Conservation (phyloP, 2,797 vertebrate species). For the Chaetophractus vellerosus region DNA sequence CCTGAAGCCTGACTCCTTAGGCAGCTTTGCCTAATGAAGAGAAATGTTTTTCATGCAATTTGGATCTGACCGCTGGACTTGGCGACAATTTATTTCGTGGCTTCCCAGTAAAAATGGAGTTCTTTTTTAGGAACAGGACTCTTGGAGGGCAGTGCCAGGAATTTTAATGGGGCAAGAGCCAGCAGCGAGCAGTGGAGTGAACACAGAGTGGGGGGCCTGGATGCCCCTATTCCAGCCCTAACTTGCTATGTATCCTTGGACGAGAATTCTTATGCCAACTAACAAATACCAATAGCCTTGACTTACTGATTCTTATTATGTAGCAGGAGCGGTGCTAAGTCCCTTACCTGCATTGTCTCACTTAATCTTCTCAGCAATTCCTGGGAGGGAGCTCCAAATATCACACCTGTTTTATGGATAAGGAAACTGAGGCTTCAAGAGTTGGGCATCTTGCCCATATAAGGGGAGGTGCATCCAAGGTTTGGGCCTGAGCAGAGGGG, state of each 20-base stretch:
- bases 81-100: constrained; percentile 74
- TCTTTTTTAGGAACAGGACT: constrained; percentile 69
- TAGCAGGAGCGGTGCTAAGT: background rate
- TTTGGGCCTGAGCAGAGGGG: background rate
- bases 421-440: constrained; percentile 17
- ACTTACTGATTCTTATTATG: background rate
- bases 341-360: background rate
- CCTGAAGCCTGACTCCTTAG: background rate
- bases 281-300: background rate
- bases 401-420: background rate
- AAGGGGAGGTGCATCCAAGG: background rate
- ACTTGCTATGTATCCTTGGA: background rate
- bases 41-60: constrained; percentile 66
- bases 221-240: background rate
- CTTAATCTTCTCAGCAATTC: background rate
- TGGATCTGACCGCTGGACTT: constrained; percentile 66
- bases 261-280: background rate
- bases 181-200: background rate
- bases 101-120: constrained; percentile 77
- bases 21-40: constrained; percentile 47
- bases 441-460: background rate
- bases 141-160: constrained; percentile 69
- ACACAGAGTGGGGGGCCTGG: background rate
- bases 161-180: constrained; percentile 68
- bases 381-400: background rate